These are phyloP conservation scores for Homalodisca vitripennis DNA, from an alignment of 1,140 invertebrate genomes.

Conservation along the genomic window DNA sequence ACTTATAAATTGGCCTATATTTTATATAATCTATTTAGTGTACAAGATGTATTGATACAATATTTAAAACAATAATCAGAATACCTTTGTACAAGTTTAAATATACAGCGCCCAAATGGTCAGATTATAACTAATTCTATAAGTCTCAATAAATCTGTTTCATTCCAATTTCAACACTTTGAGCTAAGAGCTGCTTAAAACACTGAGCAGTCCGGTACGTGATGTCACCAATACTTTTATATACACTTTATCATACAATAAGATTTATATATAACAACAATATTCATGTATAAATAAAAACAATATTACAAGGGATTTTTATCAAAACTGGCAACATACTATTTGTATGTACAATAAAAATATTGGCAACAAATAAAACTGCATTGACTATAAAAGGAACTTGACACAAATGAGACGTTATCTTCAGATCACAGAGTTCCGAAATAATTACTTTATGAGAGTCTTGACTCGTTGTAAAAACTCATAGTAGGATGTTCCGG, in stretches of 20 bases:
- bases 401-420: background rate
- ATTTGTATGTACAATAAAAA: constrained; percentile 13
- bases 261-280: no score
- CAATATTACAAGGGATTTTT: no score
- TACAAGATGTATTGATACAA: constrained; percentile 8
- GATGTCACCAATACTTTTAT: no score
- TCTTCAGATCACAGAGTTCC: background rate
- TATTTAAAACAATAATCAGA: background rate
- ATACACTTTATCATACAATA: no score
- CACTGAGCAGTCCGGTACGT: background rate
- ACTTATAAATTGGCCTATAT: constrained; percentile 10
- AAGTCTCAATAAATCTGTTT: no score
- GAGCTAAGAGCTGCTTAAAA: constrained; percentile 9
- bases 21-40: constrained; percentile 13
- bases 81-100: constrained; percentile 1
- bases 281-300: no score
- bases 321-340: background rate
- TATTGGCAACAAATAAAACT: constrained; percentile 20
- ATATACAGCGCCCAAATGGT: background rate
- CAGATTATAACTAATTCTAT: background rate
- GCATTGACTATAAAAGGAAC: constrained; percentile 16
- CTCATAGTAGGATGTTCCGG: constrained; percentile 94
- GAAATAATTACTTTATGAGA: constrained; percentile 71
- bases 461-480: constrained; percentile 95
- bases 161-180: constrained; percentile 5